A percentile compares a stretch with the other conserved stretches of the same genome.
These are phyloP conservation scores for Thymelicus lineola DNA, from an alignment of 2,888 invertebrate genomes.

Conservation along the genomic window DNA sequence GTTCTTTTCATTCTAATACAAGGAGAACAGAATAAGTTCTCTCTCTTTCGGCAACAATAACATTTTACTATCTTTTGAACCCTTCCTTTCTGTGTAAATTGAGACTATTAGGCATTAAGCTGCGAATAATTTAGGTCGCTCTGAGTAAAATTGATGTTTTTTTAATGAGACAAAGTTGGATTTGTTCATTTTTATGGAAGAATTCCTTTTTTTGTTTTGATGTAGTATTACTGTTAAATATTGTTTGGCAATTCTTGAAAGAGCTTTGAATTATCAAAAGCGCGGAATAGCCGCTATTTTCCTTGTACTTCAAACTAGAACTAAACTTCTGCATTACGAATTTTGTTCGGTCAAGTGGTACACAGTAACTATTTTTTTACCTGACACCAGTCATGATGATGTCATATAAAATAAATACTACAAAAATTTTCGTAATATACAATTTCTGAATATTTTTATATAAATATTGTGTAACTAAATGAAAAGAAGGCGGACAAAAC, in stretches of 20 bases:
- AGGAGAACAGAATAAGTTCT: not conserved
- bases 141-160: not conserved
- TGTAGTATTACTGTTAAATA: not conserved
- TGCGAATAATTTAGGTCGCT: not conserved
- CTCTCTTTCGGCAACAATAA: not conserved
- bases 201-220: not conserved
- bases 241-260: not conserved
- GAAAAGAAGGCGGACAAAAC: no score
- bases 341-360: no score
- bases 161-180: not conserved
- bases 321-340: no score
- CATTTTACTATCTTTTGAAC: not conserved
- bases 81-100: not conserved
- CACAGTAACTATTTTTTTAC: no score
- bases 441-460: no score
- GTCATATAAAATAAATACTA: no score
- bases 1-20: not conserved
- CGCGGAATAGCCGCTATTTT: no score
- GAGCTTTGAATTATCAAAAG: no score
- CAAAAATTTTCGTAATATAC: no score
- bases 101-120: not conserved
- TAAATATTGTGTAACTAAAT: no score
- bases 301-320: no score
- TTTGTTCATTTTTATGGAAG: conserved; percentile 4
- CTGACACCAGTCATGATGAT: no score